Base-by-base conservation (phyloP, 1,140 invertebrate genomes). In the Sycobia sp. region DNA sequence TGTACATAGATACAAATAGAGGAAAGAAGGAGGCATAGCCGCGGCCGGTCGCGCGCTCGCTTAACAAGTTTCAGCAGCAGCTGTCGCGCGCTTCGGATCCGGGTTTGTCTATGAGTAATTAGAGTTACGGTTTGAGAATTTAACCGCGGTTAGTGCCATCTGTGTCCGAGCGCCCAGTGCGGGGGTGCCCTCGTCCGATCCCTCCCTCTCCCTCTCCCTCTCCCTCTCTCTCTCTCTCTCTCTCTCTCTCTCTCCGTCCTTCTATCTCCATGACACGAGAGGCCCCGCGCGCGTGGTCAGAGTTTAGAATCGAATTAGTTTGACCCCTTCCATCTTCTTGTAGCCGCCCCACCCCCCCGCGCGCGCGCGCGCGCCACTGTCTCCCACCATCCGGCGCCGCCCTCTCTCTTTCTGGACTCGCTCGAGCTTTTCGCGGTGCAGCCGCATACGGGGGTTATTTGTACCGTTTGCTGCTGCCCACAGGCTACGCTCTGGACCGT, bases 301-400 rank as follows among this genome's bases (percentile, higher is more conserved):
- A 82, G 77, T 82, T 82, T 82, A 82, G 78, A 82, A 81, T 80
- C 79, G 79, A 82, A 82, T 82, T 82, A 82, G 80, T 82, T 82
- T 80, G 73, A 76, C 77, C 75, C 73, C 69, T 62, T 55, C 72
- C 53, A 60, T 69, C 71, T 23, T 8, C n/a, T 18, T 18, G 20
- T 2, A 2, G 43, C 8, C 1, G 14, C 3, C 39, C 2, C 3
- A 3, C 4, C 16, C 22, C 16, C 8, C 13, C 41, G 41, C n/a
- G n/a, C n/a, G n/a, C n/a, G n/a, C n/a, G n/a, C n/a, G n/a, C n/a
- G n/a, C n/a, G n/a, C n/a, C n/a, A n/a, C n/a, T n/a, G n/a, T n/a
- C n/a, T n/a, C n/a, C n/a, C n/a, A n/a, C n/a, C n/a, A n/a, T 22
- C 18, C 43, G 1, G 22, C 27, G 2, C 32, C 16, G 10, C 23